These are phyloP conservation scores for Sitobion miscanthi DNA, from an alignment of 1,140 invertebrate species.

Conservation along the genomic window DNA sequence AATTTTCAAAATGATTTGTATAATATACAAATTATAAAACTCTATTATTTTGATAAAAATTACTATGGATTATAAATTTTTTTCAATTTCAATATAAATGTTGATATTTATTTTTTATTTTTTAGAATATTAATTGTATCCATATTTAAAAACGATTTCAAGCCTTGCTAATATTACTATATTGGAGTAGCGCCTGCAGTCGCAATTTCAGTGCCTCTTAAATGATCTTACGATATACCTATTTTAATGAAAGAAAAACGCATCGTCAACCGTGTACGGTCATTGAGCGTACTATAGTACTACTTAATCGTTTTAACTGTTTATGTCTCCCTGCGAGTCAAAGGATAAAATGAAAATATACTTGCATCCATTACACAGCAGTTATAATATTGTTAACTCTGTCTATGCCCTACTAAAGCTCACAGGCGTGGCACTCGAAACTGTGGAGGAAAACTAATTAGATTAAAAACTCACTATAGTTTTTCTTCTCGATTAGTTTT, in stretches of 20 bases:
- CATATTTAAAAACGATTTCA: background rate
- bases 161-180: background rate
- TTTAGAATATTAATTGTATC: background rate
- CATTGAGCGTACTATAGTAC: background rate
- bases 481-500: background rate
- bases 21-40: background rate
- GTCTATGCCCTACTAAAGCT: background rate
- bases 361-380: background rate
- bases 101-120: background rate
- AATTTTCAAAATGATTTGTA: no score
- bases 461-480: background rate
- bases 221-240: background rate
- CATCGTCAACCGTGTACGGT: background rate
- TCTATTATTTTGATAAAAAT: no score
- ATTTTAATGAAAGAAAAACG: background rate
- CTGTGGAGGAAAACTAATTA: background rate
- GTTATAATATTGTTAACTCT: background rate
- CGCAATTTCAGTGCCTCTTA: background rate
- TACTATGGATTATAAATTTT: no score
- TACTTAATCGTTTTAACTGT: background rate
- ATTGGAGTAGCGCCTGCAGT: background rate
- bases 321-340: background rate
- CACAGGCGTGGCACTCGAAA: background rate
- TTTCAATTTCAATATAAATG: no score
- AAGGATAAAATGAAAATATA: background rate